Evolutionary conservation across 1,140 invertebrate species (phyloP).

Genomic region (Pogonognathellus flavescens): DNA sequence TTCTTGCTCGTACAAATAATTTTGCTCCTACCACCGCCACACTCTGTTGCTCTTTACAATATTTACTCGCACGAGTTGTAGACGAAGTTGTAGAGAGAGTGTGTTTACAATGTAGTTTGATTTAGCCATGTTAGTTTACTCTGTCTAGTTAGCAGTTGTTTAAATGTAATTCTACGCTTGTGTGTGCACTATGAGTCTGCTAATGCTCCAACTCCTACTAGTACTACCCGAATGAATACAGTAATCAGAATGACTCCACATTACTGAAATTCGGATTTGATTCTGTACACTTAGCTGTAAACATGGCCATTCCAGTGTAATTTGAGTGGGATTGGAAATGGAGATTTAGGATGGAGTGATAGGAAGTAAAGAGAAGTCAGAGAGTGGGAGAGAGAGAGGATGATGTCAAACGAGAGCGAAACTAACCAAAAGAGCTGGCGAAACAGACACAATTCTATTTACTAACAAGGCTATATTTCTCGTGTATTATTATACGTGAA

Average conservation of each 20-base stretch:
- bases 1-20: background rate
- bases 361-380: background rate
- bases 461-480: slow-evolving; percentile 11
- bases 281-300: too few species aligned
- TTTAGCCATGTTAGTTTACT: slow-evolving; percentile 1
- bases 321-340: slow-evolving; percentile 41
- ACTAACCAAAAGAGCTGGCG: background rate
- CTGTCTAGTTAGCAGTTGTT: background rate
- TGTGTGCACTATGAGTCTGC: too few species aligned
- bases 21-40: background rate
- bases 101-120: background rate
- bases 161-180: background rate
- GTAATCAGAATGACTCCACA: too few species aligned
- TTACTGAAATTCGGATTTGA: too few species aligned
- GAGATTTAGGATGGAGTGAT: slow-evolving; percentile 1
- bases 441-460: slow-evolving; percentile 15
- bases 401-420: background rate
- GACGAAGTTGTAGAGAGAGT: background rate
- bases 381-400: background rate
- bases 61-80: too few species aligned
- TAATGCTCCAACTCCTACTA: too few species aligned
- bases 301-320: background rate
- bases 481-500: background rate
- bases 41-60: background rate
- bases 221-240: too few species aligned